A percentile compares a stretch with the other conserved stretches of the same genome.
phyloP scores from a whole-genome alignment of 2,113 vertebrate genomes.

The Myiopsitta monachus region DNA sequence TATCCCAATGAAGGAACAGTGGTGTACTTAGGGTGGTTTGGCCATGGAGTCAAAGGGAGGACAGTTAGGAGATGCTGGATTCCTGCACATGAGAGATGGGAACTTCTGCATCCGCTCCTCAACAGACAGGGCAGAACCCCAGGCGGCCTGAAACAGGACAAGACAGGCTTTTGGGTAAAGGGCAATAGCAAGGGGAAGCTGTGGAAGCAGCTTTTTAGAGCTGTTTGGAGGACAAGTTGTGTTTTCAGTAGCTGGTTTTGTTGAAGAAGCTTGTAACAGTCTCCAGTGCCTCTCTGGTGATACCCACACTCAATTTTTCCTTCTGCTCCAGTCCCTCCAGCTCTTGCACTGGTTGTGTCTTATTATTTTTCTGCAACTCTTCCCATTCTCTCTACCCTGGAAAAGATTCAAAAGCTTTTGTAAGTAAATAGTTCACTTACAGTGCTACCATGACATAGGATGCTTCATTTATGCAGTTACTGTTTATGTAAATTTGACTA shows the following conservation, averaged over 20 bases:
- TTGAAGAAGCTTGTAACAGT: neutral
- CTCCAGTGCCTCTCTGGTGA: accelerated
- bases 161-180: neutral
- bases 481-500: neutral
- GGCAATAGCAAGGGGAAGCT: neutral
- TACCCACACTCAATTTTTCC: neutral
- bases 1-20: neutral
- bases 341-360: neutral
- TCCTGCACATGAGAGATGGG: neutral
- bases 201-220: neutral
- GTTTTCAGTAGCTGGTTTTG: neutral
- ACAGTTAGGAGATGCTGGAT: neutral
- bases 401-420: neutral
- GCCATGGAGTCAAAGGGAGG: neutral
- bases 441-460: neutral
- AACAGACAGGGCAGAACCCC: neutral
- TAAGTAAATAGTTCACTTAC: neutral
- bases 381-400: neutral
- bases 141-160: neutral
- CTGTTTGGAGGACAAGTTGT: neutral
- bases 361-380: neutral
- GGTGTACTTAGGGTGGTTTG: neutral
- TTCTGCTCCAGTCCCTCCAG: neutral
- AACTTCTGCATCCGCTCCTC: neutral
- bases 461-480: neutral